These are phyloP conservation scores for Neofelis nebulosa DNA, from an alignment of 2,113 vertebrate species.

Conservation along the genomic window DNA sequence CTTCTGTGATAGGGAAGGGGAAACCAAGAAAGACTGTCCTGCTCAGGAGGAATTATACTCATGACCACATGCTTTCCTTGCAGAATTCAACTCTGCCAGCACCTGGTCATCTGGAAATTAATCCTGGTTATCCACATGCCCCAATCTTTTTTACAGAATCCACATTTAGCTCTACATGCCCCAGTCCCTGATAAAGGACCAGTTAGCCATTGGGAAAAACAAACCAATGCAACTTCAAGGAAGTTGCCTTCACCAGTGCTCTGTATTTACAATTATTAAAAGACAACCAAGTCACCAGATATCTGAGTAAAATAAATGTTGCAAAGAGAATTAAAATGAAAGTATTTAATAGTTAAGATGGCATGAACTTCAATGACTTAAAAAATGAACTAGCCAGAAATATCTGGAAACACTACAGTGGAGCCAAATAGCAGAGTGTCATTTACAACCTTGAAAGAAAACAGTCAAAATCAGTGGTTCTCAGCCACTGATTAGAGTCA, in stretches of 20 bases:
- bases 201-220: neutral
- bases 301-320: neutral
- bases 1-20: neutral
- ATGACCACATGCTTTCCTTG: neutral
- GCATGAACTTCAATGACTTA: neutral
- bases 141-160: neutral
- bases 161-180: neutral
- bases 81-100: neutral
- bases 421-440: neutral
- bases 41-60: neutral
- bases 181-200: neutral
- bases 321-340: neutral
- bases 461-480: neutral
- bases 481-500: neutral
- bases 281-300: neutral
- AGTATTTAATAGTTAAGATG: neutral
- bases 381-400: neutral
- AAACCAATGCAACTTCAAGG: neutral
- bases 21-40: neutral
- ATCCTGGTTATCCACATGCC: neutral
- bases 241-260: neutral
- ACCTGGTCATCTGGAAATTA: neutral
- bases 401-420: neutral
- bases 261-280: neutral
- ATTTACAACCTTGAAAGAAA: neutral